A percentile compares a stretch with the other conserved stretches of the same genome.
phyloP scores from a whole-genome alignment of 2,113 vertebrate genomes.

The Megaceryle maxima region DNA sequence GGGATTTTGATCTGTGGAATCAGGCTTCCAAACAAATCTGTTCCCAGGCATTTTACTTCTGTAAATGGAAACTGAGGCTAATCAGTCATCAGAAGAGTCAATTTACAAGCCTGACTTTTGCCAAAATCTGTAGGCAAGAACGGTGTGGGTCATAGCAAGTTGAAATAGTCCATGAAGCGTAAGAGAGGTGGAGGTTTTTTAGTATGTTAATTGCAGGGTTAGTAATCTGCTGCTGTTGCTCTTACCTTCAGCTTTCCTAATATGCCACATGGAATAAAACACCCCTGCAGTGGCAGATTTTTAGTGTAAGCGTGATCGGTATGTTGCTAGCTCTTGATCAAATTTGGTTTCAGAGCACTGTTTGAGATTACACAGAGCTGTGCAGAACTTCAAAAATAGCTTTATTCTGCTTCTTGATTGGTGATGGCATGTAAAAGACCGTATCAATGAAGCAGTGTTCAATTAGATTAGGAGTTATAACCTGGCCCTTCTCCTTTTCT shows the following conservation, averaged over 20 bases:
- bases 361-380: neutral
- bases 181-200: neutral
- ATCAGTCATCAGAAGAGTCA: neutral
- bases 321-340: neutral
- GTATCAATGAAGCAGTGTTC: neutral
- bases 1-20: neutral
- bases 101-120: neutral
- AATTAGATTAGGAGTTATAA: neutral
- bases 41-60: neutral
- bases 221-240: neutral
- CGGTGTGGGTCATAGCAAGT: neutral
- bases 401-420: neutral
- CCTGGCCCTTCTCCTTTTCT: neutral
- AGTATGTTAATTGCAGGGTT: neutral
- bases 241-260: neutral
- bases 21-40: neutral
- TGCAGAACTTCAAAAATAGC: neutral
- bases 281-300: neutral
- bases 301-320: accelerated
- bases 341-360: neutral
- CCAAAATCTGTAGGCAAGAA: neutral
- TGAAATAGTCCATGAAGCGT: neutral
- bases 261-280: neutral
- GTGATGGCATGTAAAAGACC: neutral
- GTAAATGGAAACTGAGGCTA: neutral